Base-by-base conservation (phyloP, 2,888 invertebrate genomes). In the Rotaria sp. region DNA sequence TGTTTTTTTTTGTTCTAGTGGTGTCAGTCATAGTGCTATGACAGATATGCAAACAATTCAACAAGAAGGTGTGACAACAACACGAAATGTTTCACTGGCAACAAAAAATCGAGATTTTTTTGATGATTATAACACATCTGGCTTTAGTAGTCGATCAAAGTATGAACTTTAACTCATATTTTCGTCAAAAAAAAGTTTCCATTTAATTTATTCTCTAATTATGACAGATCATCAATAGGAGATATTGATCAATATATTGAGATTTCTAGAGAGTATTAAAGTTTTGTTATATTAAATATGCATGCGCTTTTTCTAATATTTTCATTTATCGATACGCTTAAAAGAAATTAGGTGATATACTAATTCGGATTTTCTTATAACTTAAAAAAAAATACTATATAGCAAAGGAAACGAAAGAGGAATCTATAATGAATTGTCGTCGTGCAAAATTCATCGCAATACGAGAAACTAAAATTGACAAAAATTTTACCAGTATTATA, bases 1-100 rank as follows among this genome's bases (percentile, higher is more conserved):
- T n/a, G n/a, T 15, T 86, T 50, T 85, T 67, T 86, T 48, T 80
- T 75, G 85, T 88, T 89, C 48, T 88, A 91, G 91, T 87, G 95
- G 94, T 59, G 89, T 92, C 45, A 91, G 92, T 88, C 96, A 96
- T 92, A 96, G 96, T 21, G 96, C 96, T 24, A 90, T 95, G 86
- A 94, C 94, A 87, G 96, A 96, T 91, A 97, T 97, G 96, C 94
- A 95, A 90, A 93, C 93, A 41, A 96, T 98, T 89, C 94, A 95
- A 90, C 97, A 97, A 92, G 94, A 96, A 52, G 87, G 86, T 30
- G 90, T 21, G 11, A 30, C 59, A 85, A 45, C 85, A 85, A 87
- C 38, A 88, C 89, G 85, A 87, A 88, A 88, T 88, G 87, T 87
- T 88, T 88, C 48, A 86, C 88, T 55, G 55, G 86, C 41, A 86